These are phyloP conservation scores for Phyto melanocephala DNA, from an alignment of 2,888 invertebrate species.

Conservation along the genomic window DNA sequence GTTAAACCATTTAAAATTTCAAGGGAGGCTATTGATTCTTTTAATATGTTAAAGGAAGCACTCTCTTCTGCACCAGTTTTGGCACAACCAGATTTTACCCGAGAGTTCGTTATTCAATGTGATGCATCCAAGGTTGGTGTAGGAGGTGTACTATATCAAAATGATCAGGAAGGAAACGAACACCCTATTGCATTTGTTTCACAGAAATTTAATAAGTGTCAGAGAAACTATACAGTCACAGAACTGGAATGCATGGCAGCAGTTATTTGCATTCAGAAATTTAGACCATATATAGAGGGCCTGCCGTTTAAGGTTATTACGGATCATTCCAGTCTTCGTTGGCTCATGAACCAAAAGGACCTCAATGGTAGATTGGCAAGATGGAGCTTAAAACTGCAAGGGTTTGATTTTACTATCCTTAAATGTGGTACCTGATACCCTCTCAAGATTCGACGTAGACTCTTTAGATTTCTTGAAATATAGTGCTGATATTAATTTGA, in stretches of 20 bases:
- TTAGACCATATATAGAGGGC: slow-evolving; percentile 55
- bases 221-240: background rate
- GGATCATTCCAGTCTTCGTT: background rate
- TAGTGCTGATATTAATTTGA: background rate
- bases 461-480: too few relatives aligned
- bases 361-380: slow-evolving; percentile 58
- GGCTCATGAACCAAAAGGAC: slow-evolving; percentile 67
- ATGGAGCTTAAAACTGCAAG: slow-evolving; percentile 65
- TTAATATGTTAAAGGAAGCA: background rate
- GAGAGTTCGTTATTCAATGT: background rate
- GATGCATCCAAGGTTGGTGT: background rate
- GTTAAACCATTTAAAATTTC: background rate
- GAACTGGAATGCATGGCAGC: background rate
- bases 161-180: background rate
- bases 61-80: background rate
- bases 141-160: background rate
- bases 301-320: slow-evolving; percentile 22
- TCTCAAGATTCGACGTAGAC: slow-evolving; percentile 51
- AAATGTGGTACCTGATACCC: slow-evolving; percentile 66
- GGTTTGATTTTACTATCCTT: slow-evolving; percentile 64
- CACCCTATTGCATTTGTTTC: background rate
- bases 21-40: background rate
- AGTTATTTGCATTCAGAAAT: background rate
- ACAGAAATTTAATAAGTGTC: background rate
- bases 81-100: background rate